Conservation (phyloP, 2,888 invertebrate species). For the Crepidodera aurea region DNA sequence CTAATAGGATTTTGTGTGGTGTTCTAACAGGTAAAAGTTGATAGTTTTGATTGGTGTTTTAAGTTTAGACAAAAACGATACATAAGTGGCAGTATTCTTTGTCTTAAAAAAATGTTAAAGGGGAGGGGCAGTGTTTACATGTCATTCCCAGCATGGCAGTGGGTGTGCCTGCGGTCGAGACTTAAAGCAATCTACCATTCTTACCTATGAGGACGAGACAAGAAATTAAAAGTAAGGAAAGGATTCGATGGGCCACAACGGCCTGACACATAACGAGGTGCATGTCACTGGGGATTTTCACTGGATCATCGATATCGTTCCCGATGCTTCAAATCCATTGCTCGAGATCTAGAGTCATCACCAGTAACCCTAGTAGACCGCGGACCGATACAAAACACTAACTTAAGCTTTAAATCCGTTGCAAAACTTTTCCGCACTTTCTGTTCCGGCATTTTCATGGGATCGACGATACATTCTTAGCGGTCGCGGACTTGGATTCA, state of each 20-base stretch:
- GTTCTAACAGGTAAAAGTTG: background rate
- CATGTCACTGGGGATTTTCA: conserved; percentile 52
- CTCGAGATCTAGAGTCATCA: conserved; percentile 50
- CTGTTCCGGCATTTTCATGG: conserved; percentile 51
- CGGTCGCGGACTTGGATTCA: conserved; percentile 44
- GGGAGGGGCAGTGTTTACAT: conserved; percentile 63
- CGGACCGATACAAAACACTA: conserved; percentile 8
- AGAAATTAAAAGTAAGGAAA: conserved; percentile 56
- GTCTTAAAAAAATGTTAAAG: conserved; percentile 52
- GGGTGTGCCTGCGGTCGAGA: conserved; percentile 55
- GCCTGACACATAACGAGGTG: conserved; percentile 55
- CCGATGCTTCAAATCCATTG: conserved; percentile 56
- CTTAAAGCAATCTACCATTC: conserved; percentile 29
- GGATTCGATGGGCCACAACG: conserved; percentile 50
- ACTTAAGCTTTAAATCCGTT: conserved; percentile 18
- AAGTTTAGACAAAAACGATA: background rate
- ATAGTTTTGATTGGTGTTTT: background rate
- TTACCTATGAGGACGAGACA: conserved; percentile 59
- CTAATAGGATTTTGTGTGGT: background rate
- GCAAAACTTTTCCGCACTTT: conserved; percentile 26
- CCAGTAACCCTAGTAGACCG: conserved; percentile 34
- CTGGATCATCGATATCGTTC: conserved; percentile 57
- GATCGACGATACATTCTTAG: conserved; percentile 48
- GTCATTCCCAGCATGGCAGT: conserved; percentile 56
- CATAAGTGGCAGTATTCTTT: conserved; percentile 46